Percentiles rank a stretch among this genome's conserved stretches.
phyloP scores from a whole-genome alignment of 2,888 invertebrate genomes.

The Stenotaenia linearis region DNA sequence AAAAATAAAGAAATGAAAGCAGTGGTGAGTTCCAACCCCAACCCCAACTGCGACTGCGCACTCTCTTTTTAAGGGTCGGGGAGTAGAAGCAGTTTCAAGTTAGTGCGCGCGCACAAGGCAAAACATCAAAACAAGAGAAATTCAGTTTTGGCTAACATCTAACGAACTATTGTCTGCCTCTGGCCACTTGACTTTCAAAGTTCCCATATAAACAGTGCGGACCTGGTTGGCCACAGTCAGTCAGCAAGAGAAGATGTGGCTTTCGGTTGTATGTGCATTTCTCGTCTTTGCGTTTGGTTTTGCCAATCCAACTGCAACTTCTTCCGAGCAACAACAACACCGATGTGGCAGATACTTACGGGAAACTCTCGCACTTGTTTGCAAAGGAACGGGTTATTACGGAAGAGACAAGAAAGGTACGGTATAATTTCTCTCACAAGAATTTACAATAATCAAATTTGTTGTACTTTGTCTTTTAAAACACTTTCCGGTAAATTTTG shows the following conservation, averaged over 20 bases:
- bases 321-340: neutral
- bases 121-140: neutral
- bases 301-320: neutral
- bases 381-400: conserved; percentile 2
- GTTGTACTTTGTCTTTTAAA: too few species aligned
- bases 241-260: conserved; percentile 12
- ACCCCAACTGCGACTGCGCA: neutral
- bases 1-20: neutral
- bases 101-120: neutral
- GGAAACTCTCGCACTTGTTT: neutral
- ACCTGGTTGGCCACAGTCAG: neutral
- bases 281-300: neutral
- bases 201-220: neutral
- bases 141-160: neutral
- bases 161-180: neutral
- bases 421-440: too few species aligned
- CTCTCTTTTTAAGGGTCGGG: neutral
- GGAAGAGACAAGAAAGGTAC: conserved; percentile 3
- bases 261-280: neutral
- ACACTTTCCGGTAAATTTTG: too few species aligned
- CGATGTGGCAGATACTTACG: neutral
- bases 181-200: neutral
- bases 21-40: neutral
- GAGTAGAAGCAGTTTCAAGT: neutral
- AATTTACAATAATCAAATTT: neutral